Evolutionary conservation across 2,797 vertebrate genomes (phyloP), one percentile per base, ranked within the genome.

Genomic region (Phrynocephalus forsythii): DNA sequence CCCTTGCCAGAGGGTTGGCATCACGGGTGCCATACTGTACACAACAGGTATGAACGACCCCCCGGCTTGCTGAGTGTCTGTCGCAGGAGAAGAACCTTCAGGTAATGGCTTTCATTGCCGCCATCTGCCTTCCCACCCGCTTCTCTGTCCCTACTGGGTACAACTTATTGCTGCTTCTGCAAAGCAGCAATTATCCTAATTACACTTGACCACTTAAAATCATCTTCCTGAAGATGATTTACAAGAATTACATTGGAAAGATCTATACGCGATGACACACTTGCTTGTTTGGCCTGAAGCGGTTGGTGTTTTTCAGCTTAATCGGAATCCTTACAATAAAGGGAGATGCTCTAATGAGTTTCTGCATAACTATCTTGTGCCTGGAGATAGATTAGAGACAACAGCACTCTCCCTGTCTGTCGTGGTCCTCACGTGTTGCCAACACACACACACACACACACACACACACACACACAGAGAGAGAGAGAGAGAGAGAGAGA

Each of bases 171-270:
- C 92, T 93, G 92, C 94, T 95, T 88, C 52, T 95, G 94, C 93
- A 96, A 95, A 96, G 94, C 91, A 95, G 88, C 93, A 94, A 91
- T 96, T 96, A 96, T 94, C 84, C 93, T 95, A 95, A 96, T 95
- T 95, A 95, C 0, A 15, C 89, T 94, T 91, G 91, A 92, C 87
- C 93, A 90, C 93, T 96, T 92, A 94, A 96, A 96, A 90, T 88
- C 86, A 91, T 92, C 93, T 94, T 95, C 91, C 94, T 83, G 88
- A 93, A 95, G 86, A 94, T 94, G 91, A 95, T 94, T 95, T 94
- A 92, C 85, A 95, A 93, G 86, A 94, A 94, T 95, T 95, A 89
- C 90, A 94, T 95, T 92, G 93, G 92, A 95, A 92, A 93, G 88
- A 93, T 95, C 91, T 92, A 91, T 95, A 93, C 92, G 83, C 86